phyloP scores from a whole-genome alignment of 2,888 invertebrate genomes.

The Melipona bicolor region DNA sequence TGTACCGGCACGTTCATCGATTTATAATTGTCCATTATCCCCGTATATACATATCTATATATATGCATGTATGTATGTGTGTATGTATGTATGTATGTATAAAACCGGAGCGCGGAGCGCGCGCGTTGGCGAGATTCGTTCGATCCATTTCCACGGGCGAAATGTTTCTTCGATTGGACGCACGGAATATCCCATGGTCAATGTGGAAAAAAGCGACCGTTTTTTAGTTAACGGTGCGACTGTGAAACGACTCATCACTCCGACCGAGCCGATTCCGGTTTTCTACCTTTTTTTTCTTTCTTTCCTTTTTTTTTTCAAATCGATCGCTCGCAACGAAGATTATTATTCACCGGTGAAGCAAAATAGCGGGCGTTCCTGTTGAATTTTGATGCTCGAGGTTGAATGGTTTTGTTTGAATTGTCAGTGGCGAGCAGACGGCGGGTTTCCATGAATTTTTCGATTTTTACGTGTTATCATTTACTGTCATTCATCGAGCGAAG shows the following conservation, averaged over 20 bases:
- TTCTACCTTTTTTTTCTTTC: neutral
- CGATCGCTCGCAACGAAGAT: neutral
- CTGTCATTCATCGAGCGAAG: too few species aligned
- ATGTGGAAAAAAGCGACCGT: neutral
- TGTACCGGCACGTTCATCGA: constrained; percentile 5
- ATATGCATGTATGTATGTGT: too few species aligned
- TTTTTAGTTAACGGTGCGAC: neutral
- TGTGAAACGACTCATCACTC: neutral
- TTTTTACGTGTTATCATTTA: too few species aligned
- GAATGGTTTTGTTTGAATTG: too few species aligned
- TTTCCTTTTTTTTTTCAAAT: neutral
- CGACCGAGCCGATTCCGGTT: neutral
- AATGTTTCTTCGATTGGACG: neutral
- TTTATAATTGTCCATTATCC: constrained; percentile 26
- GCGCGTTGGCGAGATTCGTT: neutral
- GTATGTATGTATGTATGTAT: neutral
- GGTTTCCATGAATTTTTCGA: too few species aligned
- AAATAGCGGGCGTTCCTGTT: too few species aligned
- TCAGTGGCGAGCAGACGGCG: too few species aligned
- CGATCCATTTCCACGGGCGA: neutral
- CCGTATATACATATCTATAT: too few species aligned
- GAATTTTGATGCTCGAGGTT: too few species aligned
- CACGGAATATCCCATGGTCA: neutral
- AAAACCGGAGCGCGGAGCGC: neutral
- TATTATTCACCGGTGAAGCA: neutral